Evolutionary conservation across 2,888 invertebrate genomes (phyloP), one percentile per base, ranked within the genome.

Genomic region (Tribolium freemani): DNA sequence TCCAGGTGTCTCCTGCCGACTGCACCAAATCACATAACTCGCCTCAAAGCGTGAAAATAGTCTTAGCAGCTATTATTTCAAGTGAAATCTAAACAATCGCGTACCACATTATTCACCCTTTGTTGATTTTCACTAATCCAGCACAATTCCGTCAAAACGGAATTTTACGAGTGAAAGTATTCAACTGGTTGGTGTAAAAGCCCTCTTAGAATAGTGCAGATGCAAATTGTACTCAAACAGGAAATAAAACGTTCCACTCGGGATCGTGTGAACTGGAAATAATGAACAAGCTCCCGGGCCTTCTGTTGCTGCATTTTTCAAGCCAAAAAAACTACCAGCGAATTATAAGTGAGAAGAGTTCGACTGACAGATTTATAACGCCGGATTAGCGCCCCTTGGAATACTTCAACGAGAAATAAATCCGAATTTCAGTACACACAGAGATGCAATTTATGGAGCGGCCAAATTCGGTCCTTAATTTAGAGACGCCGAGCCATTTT

Each of bases 261-360:
- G 58, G 50, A 68, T 75, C 66, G 75, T 76, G 76, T 75, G 75
- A 76, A 76, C 75, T 76, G 76, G 76, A 76, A 76, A 74, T 76
- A 75, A 76, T 76, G 76, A 76, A 76, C 75, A 75, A 61, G 61
- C 61, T 58, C 13, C 16, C 68, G 64, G 58, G 71, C 67, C 72
- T 58, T 74, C 69, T 74, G 75, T 74, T 74, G 74, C 72, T 45
- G 31, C 31, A 53, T 21, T 53, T 53, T 53, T 53, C 53, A 26
- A 11, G 51, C 6, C 5, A 20, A 20, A 51, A 51, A 51, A 51
- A 51, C 16, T 38, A 51, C 48, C n/a, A 10, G 11, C 10, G 48
- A 48, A 48, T 48, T 11, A 26, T 26, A 26, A 26, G 26, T 45
- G 45, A 48, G n/a, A 48, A 48, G 13, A 11, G 48, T 11, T n/a